Conservation (phyloP, 2,888 invertebrate species). For the Prosapia bicincta region DNA sequence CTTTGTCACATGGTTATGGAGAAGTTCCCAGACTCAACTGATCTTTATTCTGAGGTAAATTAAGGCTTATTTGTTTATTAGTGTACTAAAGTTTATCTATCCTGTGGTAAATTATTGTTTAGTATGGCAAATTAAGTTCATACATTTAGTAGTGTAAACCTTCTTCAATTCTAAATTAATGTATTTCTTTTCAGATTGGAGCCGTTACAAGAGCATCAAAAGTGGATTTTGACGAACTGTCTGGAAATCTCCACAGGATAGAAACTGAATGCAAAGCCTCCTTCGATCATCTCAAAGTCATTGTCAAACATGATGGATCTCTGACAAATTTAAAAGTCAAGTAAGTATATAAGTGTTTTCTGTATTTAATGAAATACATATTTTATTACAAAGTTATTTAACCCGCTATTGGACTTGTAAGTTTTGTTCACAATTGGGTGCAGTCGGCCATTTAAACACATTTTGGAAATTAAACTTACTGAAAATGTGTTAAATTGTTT, state of each 20-base stretch:
- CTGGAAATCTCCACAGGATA: slow-evolving; percentile 78
- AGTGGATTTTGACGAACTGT: slow-evolving; percentile 92
- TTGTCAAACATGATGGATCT: slow-evolving; percentile 90
- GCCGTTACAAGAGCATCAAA: slow-evolving; percentile 87
- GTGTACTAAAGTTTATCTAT: no score
- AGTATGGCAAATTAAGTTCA: background rate
- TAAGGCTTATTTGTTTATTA: background rate
- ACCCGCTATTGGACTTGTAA: no score
- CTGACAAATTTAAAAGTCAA: slow-evolving; percentile 83
- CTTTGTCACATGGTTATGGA: slow-evolving; percentile 97
- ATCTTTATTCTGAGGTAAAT: slow-evolving; percentile 91
- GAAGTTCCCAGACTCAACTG: slow-evolving; percentile 90
- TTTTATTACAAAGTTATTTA: no score
- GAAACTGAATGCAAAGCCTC: slow-evolving; percentile 96
- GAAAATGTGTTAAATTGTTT: no score
- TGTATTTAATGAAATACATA: no score
- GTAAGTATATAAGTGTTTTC: slow-evolving; percentile 47
- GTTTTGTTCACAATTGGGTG: no score
- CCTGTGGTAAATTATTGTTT: no score
- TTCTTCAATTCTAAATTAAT: slow-evolving; percentile 13
- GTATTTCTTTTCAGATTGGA: slow-evolving; percentile 58
- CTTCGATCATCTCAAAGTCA: slow-evolving; percentile 93
- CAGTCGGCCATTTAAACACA: no score
- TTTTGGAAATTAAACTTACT: no score
- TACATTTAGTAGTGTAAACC: background rate